These are phyloP conservation scores for Oreochromis tanganicae DNA, from an alignment of 2,113 vertebrate species.

Conservation along the genomic window DNA sequence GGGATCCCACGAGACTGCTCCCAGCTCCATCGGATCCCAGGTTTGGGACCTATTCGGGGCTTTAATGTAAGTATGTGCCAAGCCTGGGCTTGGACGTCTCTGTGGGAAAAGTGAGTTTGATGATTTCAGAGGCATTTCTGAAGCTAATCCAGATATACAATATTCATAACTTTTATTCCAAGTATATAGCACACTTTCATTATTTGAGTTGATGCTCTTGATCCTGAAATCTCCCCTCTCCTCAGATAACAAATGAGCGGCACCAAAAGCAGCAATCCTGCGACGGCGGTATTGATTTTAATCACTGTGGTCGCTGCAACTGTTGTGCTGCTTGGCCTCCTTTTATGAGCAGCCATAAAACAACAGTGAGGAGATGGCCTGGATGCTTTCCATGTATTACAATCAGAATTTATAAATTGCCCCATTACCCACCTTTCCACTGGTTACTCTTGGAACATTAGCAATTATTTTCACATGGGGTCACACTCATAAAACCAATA, in stretches of 20 bases:
- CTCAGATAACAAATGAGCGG: constrained; percentile 31
- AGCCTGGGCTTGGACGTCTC: not conserved
- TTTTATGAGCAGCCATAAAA: constrained; percentile 73
- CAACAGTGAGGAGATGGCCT: constrained; percentile 68
- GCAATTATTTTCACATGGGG: constrained; percentile 79
- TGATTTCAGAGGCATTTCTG: not conserved
- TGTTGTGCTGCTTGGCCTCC: constrained; percentile 62
- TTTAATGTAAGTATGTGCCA: not conserved
- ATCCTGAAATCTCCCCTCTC: not conserved
- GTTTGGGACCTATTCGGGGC: not conserved
- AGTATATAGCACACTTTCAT: not conserved
- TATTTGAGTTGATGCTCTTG: not conserved
- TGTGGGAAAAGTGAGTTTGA: not conserved
- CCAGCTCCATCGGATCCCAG: not conserved
- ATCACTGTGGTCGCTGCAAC: constrained; percentile 38
- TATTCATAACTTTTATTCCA: not conserved
- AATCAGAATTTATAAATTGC: constrained; percentile 79
- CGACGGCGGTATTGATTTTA: constrained; percentile 69
- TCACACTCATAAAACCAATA: constrained; percentile 76
- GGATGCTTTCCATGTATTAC: constrained; percentile 78
- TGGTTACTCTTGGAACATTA: constrained; percentile 78
- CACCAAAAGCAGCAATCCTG: constrained; percentile 17
- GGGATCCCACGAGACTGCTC: not conserved
- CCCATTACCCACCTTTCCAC: constrained; percentile 79
- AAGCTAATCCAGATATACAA: not conserved